These are phyloP conservation scores for Uromys caudimaculatus DNA, from an alignment of 2,797 vertebrate genomes.

Conservation along the genomic window DNA sequence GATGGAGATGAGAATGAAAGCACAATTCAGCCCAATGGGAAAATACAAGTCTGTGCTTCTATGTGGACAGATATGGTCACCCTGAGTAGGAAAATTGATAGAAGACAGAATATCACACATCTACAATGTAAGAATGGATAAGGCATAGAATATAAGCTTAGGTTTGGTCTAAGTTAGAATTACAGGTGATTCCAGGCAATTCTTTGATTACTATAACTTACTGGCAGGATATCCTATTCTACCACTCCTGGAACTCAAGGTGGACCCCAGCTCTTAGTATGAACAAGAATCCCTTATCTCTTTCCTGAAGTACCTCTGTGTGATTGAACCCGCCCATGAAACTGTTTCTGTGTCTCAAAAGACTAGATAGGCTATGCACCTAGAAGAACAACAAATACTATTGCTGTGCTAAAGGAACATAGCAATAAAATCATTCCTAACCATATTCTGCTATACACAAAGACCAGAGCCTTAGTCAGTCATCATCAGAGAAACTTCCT, in stretches of 20 bases:
- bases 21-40: no score
- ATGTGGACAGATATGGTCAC: no score
- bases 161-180: background rate
- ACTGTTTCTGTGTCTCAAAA: background rate
- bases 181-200: background rate
- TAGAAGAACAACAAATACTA: background rate
- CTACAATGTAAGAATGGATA: background rate
- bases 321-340: background rate
- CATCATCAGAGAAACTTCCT: background rate
- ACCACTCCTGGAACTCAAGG: background rate
- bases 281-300: background rate
- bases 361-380: background rate
- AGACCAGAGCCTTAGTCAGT: background rate
- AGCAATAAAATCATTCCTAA: background rate
- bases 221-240: background rate
- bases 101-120: background rate
- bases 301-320: background rate
- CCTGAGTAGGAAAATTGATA: fast-evolving
- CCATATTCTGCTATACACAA: background rate
- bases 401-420: background rate
- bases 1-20: background rate
- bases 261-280: no score
- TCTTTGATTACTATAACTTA: background rate
- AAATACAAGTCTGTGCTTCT: background rate
- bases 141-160: background rate